These are phyloP conservation scores for Paramacrobiotus metropolitanus DNA, from an alignment of 1,140 invertebrate species.

Conservation along the genomic window DNA sequence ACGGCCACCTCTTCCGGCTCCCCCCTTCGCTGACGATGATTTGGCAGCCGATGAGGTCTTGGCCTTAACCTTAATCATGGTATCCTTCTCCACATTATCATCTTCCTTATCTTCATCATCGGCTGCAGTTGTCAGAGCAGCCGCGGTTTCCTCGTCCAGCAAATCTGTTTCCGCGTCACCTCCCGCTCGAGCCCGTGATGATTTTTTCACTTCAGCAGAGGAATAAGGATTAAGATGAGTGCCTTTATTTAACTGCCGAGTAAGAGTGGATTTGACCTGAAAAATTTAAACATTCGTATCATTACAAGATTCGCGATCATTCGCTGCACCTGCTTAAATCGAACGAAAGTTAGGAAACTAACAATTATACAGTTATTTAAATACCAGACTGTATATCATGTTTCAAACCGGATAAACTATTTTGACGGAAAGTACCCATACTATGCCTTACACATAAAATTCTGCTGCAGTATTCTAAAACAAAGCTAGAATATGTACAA, in stretches of 20 bases:
- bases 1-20: conserved; percentile 5
- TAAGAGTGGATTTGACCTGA: conserved; percentile 71
- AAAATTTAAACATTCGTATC: not conserved
- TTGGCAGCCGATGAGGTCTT: conserved; percentile 1
- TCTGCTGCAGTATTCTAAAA: too few species aligned
- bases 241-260: conserved; percentile 68
- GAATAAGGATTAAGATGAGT: conserved; percentile 42
- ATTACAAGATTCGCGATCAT: too few species aligned
- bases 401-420: too few species aligned
- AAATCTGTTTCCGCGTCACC: conserved; percentile 27
- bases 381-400: too few species aligned
- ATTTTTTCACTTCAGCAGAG: conserved; percentile 29
- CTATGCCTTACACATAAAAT: too few species aligned
- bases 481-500: not conserved
- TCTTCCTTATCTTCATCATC: conserved; percentile 30
- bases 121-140: conserved; percentile 24
- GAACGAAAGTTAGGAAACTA: not conserved
- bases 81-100: conserved; percentile 37
- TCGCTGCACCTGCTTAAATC: too few species aligned
- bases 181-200: conserved; percentile 19
- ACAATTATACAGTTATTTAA: too few species aligned
- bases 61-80: conserved; percentile 50
- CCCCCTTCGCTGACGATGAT: not conserved
- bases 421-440: too few species aligned
- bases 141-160: conserved; percentile 18